Evolutionary conservation across 2,113 vertebrate genomes (phyloP).

Genomic region (Pyxicephalus adspersus): DNA sequence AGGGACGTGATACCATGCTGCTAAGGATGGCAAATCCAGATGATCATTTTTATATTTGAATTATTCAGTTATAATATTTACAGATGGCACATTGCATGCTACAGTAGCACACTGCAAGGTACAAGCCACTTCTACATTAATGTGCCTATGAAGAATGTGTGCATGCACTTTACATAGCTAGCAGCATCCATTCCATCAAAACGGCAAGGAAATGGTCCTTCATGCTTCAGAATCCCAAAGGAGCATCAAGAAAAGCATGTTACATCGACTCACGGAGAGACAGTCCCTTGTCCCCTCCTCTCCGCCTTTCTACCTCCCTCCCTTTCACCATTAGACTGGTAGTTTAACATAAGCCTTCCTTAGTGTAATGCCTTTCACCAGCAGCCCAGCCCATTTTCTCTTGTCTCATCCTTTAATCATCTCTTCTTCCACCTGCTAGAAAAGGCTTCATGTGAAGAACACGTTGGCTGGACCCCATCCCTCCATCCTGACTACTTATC

Average conservation of each 20-base stretch:
- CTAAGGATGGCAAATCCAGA: no score
- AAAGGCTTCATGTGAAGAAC: slow-evolving; percentile 7
- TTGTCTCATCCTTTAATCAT: slow-evolving; percentile 21
- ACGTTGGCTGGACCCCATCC: slow-evolving; percentile 1
- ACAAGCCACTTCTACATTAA: no score
- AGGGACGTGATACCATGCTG: no score
- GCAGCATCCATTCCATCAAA: neutral
- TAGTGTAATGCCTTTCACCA: slow-evolving; percentile 49
- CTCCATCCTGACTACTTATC: slow-evolving; percentile 21
- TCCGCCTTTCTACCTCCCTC: slow-evolving; percentile 35
- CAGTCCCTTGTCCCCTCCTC: slow-evolving; percentile 50
- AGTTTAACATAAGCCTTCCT: slow-evolving; percentile 55
- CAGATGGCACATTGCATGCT: no score
- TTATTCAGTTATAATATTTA: no score
- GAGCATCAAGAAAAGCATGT: slow-evolving; percentile 40
- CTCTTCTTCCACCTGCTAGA: slow-evolving; percentile 32
- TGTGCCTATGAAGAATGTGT: no score
- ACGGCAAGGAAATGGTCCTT: slow-evolving; percentile 34
- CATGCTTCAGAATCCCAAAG: slow-evolving; percentile 43
- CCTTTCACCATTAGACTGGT: slow-evolving; percentile 53
- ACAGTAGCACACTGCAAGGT: no score
- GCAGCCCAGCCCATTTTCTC: slow-evolving; percentile 49
- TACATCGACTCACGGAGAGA: slow-evolving; percentile 37
- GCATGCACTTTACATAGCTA: no score
- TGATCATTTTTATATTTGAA: no score